These are phyloP conservation scores for Pundamilia nyererei DNA, from an alignment of 2,113 vertebrate genomes.

Conservation along the genomic window DNA sequence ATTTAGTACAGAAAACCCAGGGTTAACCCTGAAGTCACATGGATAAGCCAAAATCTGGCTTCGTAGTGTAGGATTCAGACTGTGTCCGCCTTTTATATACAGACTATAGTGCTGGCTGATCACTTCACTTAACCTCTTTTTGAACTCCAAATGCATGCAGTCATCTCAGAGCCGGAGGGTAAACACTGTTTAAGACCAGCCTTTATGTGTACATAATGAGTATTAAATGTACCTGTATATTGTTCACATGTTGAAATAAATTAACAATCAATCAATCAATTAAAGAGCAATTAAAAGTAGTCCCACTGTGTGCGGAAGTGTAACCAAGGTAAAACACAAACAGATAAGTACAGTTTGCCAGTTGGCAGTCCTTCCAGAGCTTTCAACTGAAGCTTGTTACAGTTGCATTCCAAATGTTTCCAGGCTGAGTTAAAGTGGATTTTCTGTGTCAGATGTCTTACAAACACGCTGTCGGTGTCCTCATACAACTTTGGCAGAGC, in stretches of 20 bases:
- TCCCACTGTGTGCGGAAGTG: neutral
- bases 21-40: neutral
- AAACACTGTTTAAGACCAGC: neutral
- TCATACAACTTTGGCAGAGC: neutral
- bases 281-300: neutral
- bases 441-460: neutral
- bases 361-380: neutral
- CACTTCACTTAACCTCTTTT: neutral
- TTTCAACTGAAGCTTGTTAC: neutral
- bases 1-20: neutral
- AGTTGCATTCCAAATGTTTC: neutral
- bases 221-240: neutral
- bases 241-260: neutral
- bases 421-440: neutral
- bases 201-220: neutral
- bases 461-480: neutral
- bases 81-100: neutral
- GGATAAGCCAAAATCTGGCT: neutral
- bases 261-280: neutral
- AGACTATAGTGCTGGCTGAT: neutral
- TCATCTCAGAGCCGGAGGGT: neutral
- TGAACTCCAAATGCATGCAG: neutral
- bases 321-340: neutral
- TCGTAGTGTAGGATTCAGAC: rapidly evolving
- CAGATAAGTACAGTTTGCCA: neutral